phyloP scores from a whole-genome alignment of 1,140 invertebrate species.

The Diachasma alloeum region DNA sequence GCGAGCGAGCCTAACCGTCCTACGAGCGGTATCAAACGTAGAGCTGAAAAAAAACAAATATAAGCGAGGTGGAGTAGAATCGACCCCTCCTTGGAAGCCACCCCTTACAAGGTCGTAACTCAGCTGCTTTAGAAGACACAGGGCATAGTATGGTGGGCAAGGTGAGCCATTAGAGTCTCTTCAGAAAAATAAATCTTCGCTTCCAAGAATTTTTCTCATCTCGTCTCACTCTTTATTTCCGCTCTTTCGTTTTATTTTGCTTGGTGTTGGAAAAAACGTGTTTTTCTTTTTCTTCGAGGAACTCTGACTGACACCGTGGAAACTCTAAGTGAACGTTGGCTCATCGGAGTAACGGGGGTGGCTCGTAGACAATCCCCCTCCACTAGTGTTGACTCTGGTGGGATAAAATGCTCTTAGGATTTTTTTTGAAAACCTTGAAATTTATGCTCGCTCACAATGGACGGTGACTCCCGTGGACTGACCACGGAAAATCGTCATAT shows the following conservation, averaged over 20 bases:
- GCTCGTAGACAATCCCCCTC: too few species aligned
- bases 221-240: constrained; percentile 11
- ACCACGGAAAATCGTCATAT: not conserved
- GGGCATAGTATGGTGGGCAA: constrained; percentile 43
- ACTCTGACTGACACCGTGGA: not conserved
- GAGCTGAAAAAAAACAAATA: constrained; percentile 2
- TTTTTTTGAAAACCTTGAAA: constrained; percentile 4
- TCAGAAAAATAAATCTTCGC: constrained; percentile 61
- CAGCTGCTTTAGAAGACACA: constrained; percentile 46
- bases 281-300: not conserved
- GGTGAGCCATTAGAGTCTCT: constrained; percentile 54
- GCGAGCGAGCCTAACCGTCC: too few species aligned
- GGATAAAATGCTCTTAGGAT: too few species aligned
- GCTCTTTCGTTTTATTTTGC: not conserved
- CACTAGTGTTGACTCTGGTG: too few species aligned
- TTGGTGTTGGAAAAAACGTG: not conserved
- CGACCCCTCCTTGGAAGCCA: constrained; percentile 40
- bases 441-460: not conserved
- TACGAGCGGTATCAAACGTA: not conserved
- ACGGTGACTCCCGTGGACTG: not conserved
- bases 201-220: constrained; percentile 47
- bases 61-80: constrained; percentile 24
- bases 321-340: not conserved
- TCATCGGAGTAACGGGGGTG: too few species aligned
- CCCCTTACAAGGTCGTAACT: constrained; percentile 56